These are phyloP conservation scores for Corticium candelabrum DNA, from an alignment of 37 sponge, comb jelly and placozoan species.

Conservation along the genomic window DNA sequence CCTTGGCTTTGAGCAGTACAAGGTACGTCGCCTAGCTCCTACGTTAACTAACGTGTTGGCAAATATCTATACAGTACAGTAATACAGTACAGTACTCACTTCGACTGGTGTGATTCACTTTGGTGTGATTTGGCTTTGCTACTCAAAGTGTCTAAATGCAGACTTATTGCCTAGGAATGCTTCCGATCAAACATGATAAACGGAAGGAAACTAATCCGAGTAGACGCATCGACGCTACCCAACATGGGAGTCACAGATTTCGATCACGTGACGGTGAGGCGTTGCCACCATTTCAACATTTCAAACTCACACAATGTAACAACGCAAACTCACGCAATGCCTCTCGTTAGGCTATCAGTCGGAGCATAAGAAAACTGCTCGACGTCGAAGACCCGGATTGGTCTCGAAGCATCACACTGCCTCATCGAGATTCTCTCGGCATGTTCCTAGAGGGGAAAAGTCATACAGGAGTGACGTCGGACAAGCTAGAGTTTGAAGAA, in stretches of 20 bases:
- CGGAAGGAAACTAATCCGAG: conserved; percentile 72
- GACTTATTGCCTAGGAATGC: conserved; percentile 34
- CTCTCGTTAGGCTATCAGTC: too few relatives aligned
- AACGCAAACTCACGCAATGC: background rate
- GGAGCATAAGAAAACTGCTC: conserved; percentile 54
- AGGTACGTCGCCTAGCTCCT: conserved; percentile 30
- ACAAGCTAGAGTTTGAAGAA: conserved; percentile 21
- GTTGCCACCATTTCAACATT: too few relatives aligned
- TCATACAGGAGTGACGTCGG: conserved; percentile 41
- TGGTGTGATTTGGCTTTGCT: too few relatives aligned
- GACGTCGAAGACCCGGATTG: conserved; percentile 66
- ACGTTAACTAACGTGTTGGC: background rate
- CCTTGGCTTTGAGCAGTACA: conserved; percentile 73
- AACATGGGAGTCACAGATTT: conserved; percentile 80
- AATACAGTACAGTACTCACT: too few relatives aligned
- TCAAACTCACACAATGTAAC: background rate
- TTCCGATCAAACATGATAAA: conserved; percentile 60
- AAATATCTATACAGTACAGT: background rate
- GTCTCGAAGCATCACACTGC: conserved; percentile 72
- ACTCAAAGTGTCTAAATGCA: too few relatives aligned
- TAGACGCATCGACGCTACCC: conserved; percentile 80
- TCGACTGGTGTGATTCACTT: too few relatives aligned
- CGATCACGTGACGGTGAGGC: conserved; percentile 68
- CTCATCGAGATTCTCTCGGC: conserved; percentile 47
- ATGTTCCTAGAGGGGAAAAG: conserved; percentile 74